Percentiles rank a stretch among this genome's conserved stretches.
These are phyloP conservation scores for Drosophila tani DNA, from an alignment of 1,140 invertebrate genomes.

Conservation along the genomic window DNA sequence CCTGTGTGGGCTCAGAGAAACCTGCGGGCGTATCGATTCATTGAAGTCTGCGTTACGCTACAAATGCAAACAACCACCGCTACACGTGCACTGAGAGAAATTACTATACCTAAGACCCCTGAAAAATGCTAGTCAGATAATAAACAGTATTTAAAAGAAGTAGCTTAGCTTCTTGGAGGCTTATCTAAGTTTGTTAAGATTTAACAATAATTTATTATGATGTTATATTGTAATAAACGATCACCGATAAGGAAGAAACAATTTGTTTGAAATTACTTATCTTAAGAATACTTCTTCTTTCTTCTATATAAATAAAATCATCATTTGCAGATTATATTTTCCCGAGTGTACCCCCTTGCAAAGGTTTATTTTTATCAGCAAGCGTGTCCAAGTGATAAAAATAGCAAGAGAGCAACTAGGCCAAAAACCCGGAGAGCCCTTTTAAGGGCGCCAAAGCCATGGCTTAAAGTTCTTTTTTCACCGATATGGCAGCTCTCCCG, in stretches of 20 bases:
- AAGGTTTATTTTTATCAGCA: constrained; percentile 54
- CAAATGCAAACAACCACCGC: constrained; percentile 48
- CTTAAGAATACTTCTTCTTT: no score
- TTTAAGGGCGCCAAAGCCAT: constrained; percentile 25
- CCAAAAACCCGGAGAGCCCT: neutral
- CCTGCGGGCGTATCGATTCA: constrained; percentile 71
- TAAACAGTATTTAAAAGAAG: no score
- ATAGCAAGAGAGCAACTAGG: constrained; percentile 3
- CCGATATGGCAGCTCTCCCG: constrained; percentile 46
- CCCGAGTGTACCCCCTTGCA: neutral
- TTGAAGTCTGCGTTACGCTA: constrained; percentile 61
- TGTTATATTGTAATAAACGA: no score
- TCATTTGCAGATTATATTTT: neutral
- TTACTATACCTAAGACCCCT: neutral
- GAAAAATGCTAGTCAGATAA: neutral
- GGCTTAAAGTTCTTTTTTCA: constrained; percentile 31
- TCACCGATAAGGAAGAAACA: no score
- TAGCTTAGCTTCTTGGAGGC: no score
- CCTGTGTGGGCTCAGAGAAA: constrained; percentile 51
- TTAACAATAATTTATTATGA: no score
- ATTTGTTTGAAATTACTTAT: no score
- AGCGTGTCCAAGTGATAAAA: constrained; percentile 39
- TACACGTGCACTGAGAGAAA: constrained; percentile 9
- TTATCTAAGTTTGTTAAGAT: no score
- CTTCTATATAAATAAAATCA: no score